Base-by-base conservation (phyloP, 2,888 invertebrate species). In the Meta bourneti region DNA sequence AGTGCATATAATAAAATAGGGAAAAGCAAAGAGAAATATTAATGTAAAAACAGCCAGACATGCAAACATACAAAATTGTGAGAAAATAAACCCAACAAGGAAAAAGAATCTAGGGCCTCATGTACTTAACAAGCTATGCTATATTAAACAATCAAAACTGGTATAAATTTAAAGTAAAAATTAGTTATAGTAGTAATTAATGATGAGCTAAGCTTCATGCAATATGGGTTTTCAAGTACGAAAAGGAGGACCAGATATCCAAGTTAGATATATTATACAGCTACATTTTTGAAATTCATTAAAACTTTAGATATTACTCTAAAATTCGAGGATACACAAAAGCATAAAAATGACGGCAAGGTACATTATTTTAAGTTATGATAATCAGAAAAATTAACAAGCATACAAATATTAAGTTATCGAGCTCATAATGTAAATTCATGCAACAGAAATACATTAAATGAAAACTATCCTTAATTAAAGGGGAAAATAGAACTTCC, bases 41-140 rank as follows among this genome's bases (percentile, higher is more conserved):
- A 74, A 61, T 48, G 19, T 72, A 34, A 7, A 81, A 69, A 49
- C 34, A 71, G 72, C 20, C 9, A 51, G 51, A 16, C 82, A 82
- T 82, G 82, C 82, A 70, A 49, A 71, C 7, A 69, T 80, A 9
- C 34, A 5, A 72, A n/a, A 19, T 72, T 13, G 48, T 82, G 16
- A n/a, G 19, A 51, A 70, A 70, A 11, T 52, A 72, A 9, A 71
- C 72, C 71, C 19, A 51, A 70, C 34, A 49, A 51, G 72, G 19
- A 69, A 69, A 69, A 69, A 69, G 69, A 82, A 52, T 82, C 71
- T 19, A 80, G 82, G 70, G 82, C 82, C 82, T 82, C 82, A 82
- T 81, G 19, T 16, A 49, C 52, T 70, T 78, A 52, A 48, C 34
- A 34, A 34, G 34, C 34, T 34, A 34, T 34, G 34, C 34, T 34